Evolutionary conservation across 2,797 vertebrate species (phyloP).

Genomic region (Onychomys leucogaster): DNA sequence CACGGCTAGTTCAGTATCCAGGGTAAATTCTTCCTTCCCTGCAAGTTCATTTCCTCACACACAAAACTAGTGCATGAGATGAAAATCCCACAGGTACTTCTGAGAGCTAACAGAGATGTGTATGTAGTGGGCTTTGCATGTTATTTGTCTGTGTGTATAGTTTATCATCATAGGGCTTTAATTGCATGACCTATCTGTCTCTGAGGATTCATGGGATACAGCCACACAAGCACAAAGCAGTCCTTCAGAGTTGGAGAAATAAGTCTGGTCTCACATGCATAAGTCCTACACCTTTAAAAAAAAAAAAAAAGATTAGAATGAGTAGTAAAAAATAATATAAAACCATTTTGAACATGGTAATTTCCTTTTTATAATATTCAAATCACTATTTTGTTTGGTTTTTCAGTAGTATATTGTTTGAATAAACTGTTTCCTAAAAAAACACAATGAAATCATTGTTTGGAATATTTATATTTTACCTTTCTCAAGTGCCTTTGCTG

Average conservation of each 20-base stretch:
- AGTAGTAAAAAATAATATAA: neutral
- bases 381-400: neutral
- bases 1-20: neutral
- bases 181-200: neutral
- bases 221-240: neutral
- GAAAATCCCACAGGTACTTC: neutral
- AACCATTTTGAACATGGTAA: neutral
- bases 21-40: neutral
- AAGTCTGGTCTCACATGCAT: neutral
- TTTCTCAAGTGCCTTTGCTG: neutral
- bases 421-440: neutral
- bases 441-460: neutral
- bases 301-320: neutral
- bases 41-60: neutral
- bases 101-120: neutral
- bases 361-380: neutral
- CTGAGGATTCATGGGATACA: neutral
- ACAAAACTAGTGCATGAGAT: neutral
- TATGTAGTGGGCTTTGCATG: neutral
- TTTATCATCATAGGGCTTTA: conserved; percentile 22
- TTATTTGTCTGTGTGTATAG: neutral
- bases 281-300: neutral
- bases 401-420: neutral
- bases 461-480: neutral
- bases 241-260: conserved; percentile 1